Percentiles rank a stretch among this genome's conserved stretches.
These are phyloP conservation scores for Pentamera pediparva DNA, from an alignment of 53 echinoderm and acorn worm genomes.

Conservation along the genomic window DNA sequence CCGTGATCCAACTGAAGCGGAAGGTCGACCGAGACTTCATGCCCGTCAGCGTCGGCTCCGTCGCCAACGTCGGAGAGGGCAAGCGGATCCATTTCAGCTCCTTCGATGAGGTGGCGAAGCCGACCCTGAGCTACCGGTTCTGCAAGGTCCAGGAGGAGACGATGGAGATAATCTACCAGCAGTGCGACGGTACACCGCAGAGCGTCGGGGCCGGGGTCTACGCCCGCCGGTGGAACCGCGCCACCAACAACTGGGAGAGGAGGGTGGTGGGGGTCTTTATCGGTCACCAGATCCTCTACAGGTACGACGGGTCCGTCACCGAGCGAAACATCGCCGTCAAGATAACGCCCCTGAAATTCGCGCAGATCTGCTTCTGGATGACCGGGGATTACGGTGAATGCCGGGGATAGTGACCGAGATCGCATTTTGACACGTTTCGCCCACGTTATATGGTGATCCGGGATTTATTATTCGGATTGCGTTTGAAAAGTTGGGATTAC, in stretches of 20 bases:
- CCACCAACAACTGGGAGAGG: constrained; percentile 40
- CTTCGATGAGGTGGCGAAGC: constrained; percentile 50
- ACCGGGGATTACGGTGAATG: constrained; percentile 80
- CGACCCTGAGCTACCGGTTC: constrained; percentile 70
- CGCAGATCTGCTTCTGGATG: constrained; percentile 93
- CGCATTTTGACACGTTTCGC: too few relatives aligned
- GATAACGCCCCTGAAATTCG: constrained; percentile 87
- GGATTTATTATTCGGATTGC: too few relatives aligned
- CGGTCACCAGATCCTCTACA: constrained; percentile 45
- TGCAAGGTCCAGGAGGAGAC: constrained; percentile 62
- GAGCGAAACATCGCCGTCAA: constrained; percentile 71
- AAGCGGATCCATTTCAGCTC: constrained; percentile 63
- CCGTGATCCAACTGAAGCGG: constrained; percentile 62
- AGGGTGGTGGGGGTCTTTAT: constrained; percentile 65
- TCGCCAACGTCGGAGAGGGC: constrained; percentile 53
- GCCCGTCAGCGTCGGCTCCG: constrained; percentile 56
- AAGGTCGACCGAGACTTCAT: constrained; percentile 56
- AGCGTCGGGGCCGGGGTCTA: constrained; percentile 84
- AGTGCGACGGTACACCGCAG: constrained; percentile 64
- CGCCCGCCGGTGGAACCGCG: constrained; percentile 66
- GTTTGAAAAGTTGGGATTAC: too few relatives aligned
- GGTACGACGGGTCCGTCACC: constrained; percentile 22
- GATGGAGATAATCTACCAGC: constrained; percentile 60
- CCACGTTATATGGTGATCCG: too few relatives aligned
- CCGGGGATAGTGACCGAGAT: constrained; percentile 42